A percentile compares a stretch with the other conserved stretches of the same genome.
Conservation (phyloP, 2,888 invertebrate species). For the Drosophila ochracea region DNA sequence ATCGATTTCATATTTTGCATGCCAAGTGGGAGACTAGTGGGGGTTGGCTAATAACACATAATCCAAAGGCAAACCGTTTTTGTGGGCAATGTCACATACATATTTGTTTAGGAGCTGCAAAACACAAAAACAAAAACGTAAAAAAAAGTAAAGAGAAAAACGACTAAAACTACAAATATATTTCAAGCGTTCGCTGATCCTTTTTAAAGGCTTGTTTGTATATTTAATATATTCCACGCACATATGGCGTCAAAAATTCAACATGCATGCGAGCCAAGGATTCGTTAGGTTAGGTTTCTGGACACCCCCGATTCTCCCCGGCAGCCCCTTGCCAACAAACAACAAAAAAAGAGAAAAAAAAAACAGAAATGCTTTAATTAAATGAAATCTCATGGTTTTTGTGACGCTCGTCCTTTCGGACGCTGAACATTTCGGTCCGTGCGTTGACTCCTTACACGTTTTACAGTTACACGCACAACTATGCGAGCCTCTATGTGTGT, state of each 20-base stretch:
- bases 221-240: constrained; percentile 79
- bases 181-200: constrained; percentile 43
- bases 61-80: constrained; percentile 52
- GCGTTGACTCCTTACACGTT: constrained; percentile 73
- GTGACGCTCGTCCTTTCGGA: constrained; percentile 53
- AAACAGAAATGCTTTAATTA: constrained; percentile 71
- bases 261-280: constrained; percentile 52
- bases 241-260: constrained; percentile 76
- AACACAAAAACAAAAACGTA: constrained; percentile 14
- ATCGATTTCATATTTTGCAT: constrained; percentile 58
- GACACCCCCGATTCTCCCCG: constrained; percentile 1
- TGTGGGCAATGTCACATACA: constrained; percentile 48
- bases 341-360: not conserved
- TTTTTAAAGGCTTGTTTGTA: constrained; percentile 61
- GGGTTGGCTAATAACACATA: constrained; percentile 56
- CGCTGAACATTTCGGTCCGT: constrained; percentile 42
- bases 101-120: constrained; percentile 58
- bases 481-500: constrained; percentile 33
- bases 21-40: constrained; percentile 14
- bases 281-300: constrained; percentile 11
- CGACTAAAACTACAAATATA: constrained; percentile 43
- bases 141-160: constrained; percentile 12
- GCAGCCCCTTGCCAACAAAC: not conserved
- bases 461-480: constrained; percentile 80
- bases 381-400: constrained; percentile 79